phyloP scores from a whole-genome alignment of 2,888 invertebrate species.

The Archaeoteleia sp. region DNA sequence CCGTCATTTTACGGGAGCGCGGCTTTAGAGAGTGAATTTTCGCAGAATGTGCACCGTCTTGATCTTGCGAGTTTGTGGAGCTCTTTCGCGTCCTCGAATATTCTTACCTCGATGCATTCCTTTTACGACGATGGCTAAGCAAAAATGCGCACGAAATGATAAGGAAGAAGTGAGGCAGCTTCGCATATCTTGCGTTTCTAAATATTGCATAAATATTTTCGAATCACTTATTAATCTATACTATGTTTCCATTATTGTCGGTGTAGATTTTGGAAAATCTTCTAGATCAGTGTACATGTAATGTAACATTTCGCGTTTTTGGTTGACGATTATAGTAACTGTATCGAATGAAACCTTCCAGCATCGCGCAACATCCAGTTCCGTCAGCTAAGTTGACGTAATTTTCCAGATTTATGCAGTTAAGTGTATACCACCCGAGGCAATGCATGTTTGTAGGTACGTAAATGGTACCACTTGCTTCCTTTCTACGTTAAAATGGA shows the following conservation, averaged over 20 bases:
- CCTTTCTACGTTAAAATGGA: constrained; percentile 47
- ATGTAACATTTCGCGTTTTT: too few species aligned
- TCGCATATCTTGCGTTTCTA: constrained; percentile 45
- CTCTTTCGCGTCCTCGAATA: constrained; percentile 30
- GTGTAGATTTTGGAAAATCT: too few species aligned
- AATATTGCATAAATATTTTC: constrained; percentile 22
- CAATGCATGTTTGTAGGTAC: constrained; percentile 39
- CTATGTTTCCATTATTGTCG: too few species aligned
- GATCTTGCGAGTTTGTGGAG: constrained; percentile 16
- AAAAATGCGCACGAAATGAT: constrained; percentile 38
- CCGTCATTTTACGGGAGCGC: constrained; percentile 31
- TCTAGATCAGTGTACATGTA: too few species aligned
- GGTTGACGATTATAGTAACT: too few species aligned
- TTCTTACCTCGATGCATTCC: constrained; percentile 49
- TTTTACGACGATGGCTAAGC: constrained; percentile 40
- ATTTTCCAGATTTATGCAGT: constrained; percentile 32
- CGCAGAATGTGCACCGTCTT: constrained; percentile 31
- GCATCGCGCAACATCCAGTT: not conserved
- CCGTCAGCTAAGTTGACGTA: constrained; percentile 13
- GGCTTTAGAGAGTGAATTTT: constrained; percentile 44
- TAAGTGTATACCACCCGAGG: constrained; percentile 23
- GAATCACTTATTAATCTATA: constrained; percentile 17
- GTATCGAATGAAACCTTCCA: too few species aligned
- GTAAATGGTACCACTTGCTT: constrained; percentile 34
- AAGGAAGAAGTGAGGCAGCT: constrained; percentile 14